Evolutionary conservation across 2,113 vertebrate genomes (phyloP), one percentile per base, ranked within the genome.

Genomic region (Platysternon megacephalum): DNA sequence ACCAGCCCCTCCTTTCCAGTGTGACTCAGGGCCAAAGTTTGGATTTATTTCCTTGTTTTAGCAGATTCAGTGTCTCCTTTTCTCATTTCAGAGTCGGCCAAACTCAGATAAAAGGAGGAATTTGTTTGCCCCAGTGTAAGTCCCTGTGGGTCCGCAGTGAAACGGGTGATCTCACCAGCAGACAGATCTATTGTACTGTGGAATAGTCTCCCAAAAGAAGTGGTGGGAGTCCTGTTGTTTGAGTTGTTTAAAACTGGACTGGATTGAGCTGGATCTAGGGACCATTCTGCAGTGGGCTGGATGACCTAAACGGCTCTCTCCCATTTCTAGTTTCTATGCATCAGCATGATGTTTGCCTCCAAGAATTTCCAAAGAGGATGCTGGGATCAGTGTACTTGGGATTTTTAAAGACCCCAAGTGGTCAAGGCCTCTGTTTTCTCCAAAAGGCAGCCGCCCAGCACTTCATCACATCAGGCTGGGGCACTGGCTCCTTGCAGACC

Each of bases 181-280:
- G 24, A 28, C 11, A 56, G 85, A 35, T 79, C 17, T 79, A 32
- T 89, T 86, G 11, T 65, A 79, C 3, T 3, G n/a, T 91, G 76
- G 55, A 74, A 42, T 0, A 68, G 56, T 93, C 95, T 96, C 95
- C 92, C 95, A 92, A 39, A 94, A 79, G 81, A 96, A 94, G 82
- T 21, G 1, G 55, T 49, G 12, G 1, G 0, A 46, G 28, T 32
- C 48, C 81, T 56, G 29, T 93, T 58, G 55, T 55, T 82, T 4
- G 0, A 0, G 0, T 61, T 0, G 0, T 42, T 79, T 65, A 52
- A 76, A 81, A 44, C 12, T 72, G 51, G 82, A 78, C 48, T 26
- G 61, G 93, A n/a, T 44, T 0, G 0, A 90, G 81, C 53, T 65
- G 51, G 49, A 49, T 49, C 49, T 53, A 72, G 84, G 28, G 39